A percentile compares a stretch with the other conserved stretches of the same genome.
Evolutionary conservation across 2,888 invertebrate species (phyloP).

Genomic region (Willowsia nigromaculata): DNA sequence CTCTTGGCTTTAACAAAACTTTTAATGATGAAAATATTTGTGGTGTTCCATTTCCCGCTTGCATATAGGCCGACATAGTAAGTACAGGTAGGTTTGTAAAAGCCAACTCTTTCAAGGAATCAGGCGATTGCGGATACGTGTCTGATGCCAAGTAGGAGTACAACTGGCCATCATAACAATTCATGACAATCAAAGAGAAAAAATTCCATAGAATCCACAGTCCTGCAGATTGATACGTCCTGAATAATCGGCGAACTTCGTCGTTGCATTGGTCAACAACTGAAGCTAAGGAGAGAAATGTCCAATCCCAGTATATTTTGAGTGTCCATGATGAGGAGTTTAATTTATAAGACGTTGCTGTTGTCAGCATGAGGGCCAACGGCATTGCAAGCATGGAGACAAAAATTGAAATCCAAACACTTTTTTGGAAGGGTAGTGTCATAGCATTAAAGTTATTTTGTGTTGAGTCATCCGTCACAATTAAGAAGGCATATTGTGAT

Average conservation of each 20-base stretch:
- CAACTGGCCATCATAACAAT: conserved; percentile 21
- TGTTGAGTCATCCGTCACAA: background rate
- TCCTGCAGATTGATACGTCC: background rate
- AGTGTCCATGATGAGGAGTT: background rate
- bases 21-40: background rate
- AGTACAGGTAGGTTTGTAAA: background rate
- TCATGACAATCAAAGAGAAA: background rate
- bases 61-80: background rate
- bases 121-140: background rate
- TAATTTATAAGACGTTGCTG: background rate
- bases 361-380: background rate
- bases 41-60: background rate
- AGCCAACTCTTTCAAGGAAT: background rate
- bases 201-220: conserved; percentile 20
- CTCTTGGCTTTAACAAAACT: background rate
- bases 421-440: conserved; percentile 7
- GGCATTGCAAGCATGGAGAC: background rate
- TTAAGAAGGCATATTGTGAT: background rate
- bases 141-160: conserved; percentile 25
- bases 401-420: background rate
- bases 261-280: background rate
- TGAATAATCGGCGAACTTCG: background rate
- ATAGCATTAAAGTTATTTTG: background rate
- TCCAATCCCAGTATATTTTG: background rate
- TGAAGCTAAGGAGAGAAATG: background rate